Conservation (phyloP, 2,888 invertebrate genomes). For the Meiosimyza decipiens region DNA sequence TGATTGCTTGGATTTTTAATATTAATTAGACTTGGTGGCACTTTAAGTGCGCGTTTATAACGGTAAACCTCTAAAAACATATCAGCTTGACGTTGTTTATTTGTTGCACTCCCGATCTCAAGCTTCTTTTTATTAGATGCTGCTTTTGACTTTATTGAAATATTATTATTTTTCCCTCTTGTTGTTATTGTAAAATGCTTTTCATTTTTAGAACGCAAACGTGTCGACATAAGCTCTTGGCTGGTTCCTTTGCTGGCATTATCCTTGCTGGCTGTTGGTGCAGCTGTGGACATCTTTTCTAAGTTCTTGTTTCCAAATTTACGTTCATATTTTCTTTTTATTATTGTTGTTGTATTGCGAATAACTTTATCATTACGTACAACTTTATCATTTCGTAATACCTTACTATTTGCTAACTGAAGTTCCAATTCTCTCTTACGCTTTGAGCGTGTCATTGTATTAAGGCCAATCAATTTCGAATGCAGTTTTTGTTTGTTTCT, state of each 20-base stretch:
- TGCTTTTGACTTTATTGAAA: conserved; percentile 73
- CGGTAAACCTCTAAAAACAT: conserved; percentile 76
- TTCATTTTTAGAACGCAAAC: conserved; percentile 49
- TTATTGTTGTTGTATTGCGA: conserved; percentile 59
- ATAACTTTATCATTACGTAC: conserved; percentile 64
- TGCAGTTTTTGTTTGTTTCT: conserved; percentile 37
- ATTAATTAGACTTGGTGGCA: conserved; percentile 84
- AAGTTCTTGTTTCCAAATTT: conserved; percentile 48
- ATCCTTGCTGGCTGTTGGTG: conserved; percentile 31
- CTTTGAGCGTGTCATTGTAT: conserved; percentile 67
- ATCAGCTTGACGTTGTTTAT: conserved; percentile 47
- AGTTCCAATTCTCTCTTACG: conserved; percentile 62
- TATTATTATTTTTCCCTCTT: conserved; percentile 66
- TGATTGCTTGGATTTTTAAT: conserved; percentile 78
- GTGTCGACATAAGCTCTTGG: conserved; percentile 51
- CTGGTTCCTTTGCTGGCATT: conserved; percentile 40
- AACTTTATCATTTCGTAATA: conserved; percentile 63
- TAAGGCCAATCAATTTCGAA: conserved; percentile 50
- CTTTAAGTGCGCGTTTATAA: conserved; percentile 83
- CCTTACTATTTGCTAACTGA: conserved; percentile 64
- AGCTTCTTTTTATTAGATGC: conserved; percentile 56
- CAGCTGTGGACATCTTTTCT: conserved; percentile 11
- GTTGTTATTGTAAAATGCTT: conserved; percentile 40
- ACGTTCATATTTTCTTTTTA: conserved; percentile 59
- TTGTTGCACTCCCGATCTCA: not conserved